Conservation (phyloP, 2,888 invertebrate species). For the Eristalinus sepulchralis region DNA sequence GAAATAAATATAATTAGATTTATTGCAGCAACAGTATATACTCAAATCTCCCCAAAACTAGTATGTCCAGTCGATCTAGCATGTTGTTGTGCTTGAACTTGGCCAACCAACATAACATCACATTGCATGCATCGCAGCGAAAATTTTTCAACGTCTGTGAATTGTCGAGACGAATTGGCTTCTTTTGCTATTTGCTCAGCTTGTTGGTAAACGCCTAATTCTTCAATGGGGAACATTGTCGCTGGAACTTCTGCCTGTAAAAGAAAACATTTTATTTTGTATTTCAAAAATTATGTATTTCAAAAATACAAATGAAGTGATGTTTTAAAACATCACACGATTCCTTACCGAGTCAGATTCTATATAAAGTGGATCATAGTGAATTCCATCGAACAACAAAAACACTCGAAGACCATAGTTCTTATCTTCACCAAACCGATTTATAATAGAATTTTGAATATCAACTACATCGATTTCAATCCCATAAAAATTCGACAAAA, state of each 20-base stretch:
- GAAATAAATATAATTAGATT: conserved; percentile 70
- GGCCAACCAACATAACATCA: conserved; percentile 88
- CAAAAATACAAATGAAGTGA: no score
- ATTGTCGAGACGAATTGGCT: conserved; percentile 94
- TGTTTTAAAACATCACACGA: neutral
- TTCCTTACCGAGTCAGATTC: conserved; percentile 89
- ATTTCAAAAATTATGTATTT: no score
- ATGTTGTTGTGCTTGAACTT: conserved; percentile 91
- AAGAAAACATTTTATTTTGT: conserved; percentile 17
- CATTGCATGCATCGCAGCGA: conserved; percentile 92
- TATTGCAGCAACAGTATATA: conserved; percentile 64
- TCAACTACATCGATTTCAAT: conserved; percentile 97
- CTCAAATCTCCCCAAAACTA: conserved; percentile 89
- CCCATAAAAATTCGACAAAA: conserved; percentile 92
- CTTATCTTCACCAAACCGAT: conserved; percentile 96
- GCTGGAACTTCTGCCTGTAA: conserved; percentile 87
- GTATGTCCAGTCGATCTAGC: conserved; percentile 92
- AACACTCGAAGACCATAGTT: conserved; percentile 92
- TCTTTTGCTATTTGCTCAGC: conserved; percentile 93
- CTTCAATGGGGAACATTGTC: conserved; percentile 90
- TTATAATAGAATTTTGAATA: conserved; percentile 93
- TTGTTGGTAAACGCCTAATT: conserved; percentile 87
- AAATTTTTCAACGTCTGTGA: conserved; percentile 94
- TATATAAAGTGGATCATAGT: conserved; percentile 96
- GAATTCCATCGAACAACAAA: conserved; percentile 96